Conservation (phyloP, 2,113 vertebrate species). For the Candoia aspera region DNA sequence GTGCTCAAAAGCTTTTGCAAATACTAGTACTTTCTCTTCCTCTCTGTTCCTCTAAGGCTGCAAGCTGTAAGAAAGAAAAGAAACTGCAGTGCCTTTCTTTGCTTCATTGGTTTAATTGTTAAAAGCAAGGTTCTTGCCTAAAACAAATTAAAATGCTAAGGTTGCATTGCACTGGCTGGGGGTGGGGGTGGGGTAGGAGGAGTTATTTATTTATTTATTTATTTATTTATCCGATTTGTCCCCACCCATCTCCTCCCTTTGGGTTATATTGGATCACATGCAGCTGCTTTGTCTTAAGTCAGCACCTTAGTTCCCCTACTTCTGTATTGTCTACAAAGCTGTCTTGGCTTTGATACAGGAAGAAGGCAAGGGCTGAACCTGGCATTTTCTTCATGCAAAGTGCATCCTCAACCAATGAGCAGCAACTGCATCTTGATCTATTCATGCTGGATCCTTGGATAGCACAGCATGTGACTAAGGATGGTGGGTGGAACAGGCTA, state of each 20-base stretch:
- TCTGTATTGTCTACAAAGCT: neutral
- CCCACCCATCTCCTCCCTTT: too few relatives aligned
- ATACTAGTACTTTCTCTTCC: neutral
- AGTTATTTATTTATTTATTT: too few relatives aligned
- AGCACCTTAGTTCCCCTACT: neutral
- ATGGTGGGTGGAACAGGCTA: too few relatives aligned
- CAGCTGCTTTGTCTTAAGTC: neutral
- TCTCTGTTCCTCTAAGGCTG: neutral
- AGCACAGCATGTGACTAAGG: too few relatives aligned
- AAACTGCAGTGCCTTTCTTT: neutral
- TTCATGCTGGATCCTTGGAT: too few relatives aligned
- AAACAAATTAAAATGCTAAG: neutral
- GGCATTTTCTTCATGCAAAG: neutral
- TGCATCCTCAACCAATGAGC: too few relatives aligned
- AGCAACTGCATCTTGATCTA: too few relatives aligned
- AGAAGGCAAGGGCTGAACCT: neutral
- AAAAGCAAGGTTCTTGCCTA: neutral
- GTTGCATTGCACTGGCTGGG: neutral
- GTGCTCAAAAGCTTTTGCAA: conserved; percentile 4
- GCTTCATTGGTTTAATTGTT: neutral
- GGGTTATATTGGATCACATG: neutral
- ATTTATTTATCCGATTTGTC: too few relatives aligned
- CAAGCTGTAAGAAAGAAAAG: neutral
- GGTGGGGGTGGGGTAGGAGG: neutral
- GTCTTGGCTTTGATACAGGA: neutral